Conservation (phyloP, 2,113 vertebrate genomes). For the Sebastes schlegelii region DNA sequence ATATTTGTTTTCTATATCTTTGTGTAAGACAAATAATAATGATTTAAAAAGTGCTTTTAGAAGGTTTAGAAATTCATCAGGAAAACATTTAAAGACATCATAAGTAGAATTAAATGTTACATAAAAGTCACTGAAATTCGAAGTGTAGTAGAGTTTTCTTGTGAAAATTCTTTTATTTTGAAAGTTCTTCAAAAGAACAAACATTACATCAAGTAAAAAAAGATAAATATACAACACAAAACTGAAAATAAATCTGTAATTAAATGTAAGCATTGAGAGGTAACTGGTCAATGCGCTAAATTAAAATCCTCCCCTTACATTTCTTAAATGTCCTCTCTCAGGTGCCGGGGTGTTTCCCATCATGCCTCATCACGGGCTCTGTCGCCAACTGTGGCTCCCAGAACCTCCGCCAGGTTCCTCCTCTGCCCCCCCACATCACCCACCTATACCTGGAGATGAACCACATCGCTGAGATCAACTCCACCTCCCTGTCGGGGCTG, state of each 20-base stretch:
- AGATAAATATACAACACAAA: neutral
- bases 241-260: neutral
- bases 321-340: conserved; percentile 44
- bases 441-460: conserved; percentile 84
- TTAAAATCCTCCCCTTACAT: neutral
- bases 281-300: neutral
- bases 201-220: neutral
- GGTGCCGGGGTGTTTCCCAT: conserved; percentile 37
- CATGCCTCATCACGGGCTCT: conserved; percentile 71
- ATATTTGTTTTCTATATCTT: neutral
- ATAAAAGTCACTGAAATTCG: neutral
- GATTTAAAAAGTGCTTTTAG: too few species aligned
- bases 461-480: conserved; percentile 81
- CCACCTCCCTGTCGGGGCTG: conserved; percentile 83
- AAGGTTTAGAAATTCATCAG: too few species aligned
- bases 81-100: too few species aligned
- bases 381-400: conserved; percentile 68
- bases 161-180: neutral
- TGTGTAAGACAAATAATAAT: neutral
- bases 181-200: neutral
- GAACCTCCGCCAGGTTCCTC: conserved; percentile 82
- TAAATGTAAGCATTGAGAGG: neutral
- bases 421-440: conserved; percentile 77
- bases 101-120: neutral
- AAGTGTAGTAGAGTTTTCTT: too few species aligned